phyloP scores from a whole-genome alignment of 2,888 invertebrate species.

The Plagiodera versicolora region DNA sequence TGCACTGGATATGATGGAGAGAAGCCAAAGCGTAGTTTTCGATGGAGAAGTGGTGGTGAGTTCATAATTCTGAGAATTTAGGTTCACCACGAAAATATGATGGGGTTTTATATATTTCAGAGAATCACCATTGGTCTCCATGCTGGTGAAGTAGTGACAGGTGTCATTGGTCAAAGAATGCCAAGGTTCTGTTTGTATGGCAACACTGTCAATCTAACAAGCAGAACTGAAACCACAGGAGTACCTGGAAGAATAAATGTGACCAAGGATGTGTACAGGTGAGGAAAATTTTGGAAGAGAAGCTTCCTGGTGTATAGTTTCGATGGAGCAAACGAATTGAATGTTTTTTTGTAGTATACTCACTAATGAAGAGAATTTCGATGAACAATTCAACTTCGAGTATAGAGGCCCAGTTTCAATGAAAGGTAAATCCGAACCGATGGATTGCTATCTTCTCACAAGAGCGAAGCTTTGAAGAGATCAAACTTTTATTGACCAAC shows the following conservation, averaged over 20 bases:
- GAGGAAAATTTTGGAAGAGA: constrained; percentile 45
- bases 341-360: constrained; percentile 75
- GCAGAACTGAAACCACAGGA: constrained; percentile 91
- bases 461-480: constrained; percentile 42
- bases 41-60: constrained; percentile 87
- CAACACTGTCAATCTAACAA: constrained; percentile 91
- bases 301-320: too few species aligned
- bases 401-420: constrained; percentile 87
- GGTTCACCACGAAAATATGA: too few species aligned
- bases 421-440: constrained; percentile 93
- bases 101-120: constrained; percentile 56
- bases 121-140: constrained; percentile 93
- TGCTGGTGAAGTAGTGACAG: constrained; percentile 92
- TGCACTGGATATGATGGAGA: constrained; percentile 95
- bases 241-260: constrained; percentile 87
- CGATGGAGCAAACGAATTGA: too few species aligned
- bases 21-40: constrained; percentile 82
- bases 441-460: constrained; percentile 89
- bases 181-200: constrained; percentile 92
- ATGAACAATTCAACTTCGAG: constrained; percentile 81
- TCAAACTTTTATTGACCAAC: too few species aligned
- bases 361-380: constrained; percentile 78
- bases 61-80: too few species aligned
- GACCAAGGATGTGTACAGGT: constrained; percentile 90
- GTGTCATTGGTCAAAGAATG: constrained; percentile 93